Base-by-base conservation (phyloP, 2,113 vertebrate genomes). In the Lichenostomus cassidix region DNA sequence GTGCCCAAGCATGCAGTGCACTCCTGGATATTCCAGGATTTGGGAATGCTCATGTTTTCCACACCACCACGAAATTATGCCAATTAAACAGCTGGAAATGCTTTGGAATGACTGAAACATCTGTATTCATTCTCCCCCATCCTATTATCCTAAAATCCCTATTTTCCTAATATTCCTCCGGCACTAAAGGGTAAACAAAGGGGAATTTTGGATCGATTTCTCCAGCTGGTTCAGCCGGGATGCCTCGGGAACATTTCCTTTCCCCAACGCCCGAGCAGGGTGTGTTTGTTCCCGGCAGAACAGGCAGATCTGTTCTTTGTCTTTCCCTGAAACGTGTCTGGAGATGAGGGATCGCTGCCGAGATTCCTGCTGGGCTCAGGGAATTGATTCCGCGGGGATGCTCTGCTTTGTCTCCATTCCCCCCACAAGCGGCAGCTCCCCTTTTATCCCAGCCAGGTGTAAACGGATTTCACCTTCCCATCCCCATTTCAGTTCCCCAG, bases 241-340 rank as follows among this genome's bases (percentile, higher is more conserved):
- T 17, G 79, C 49, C 69, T 68, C 4, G 19, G 62, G 19, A 74
- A 29, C 27, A 0, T 67, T 75, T 56, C 15, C 14, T 84, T 15
- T 4, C 39, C 6, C 59, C 0, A 63, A 18, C 25, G 87, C 76
- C 74, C 60, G 39, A 16, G 2, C 76, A 3, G 10, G 25, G 60
- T 1, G 17, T 37, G 17, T 58, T 94, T 71, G 83, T 77, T 81
- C 84, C 82, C 56, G n/a, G 73, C 76, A 89, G 90, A 91, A 86
- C 77, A 56, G 90, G 79, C 73, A 47, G 83, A 71, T 91, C 91
- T 88, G 69, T 62, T 91, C 87, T 89, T 82, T 92, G 67, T 87
- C 84, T 46, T 15, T 35, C 68, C 62, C 90, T 31, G 15, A 12
- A 17, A 5, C 0, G 42, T 0, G 67, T 64, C 59, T 53, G 53